Evolutionary conservation across 37 sponge, comb jelly and placozoan genomes (phyloP), one percentile per base, ranked within the genome.

Genomic region (Chondrilla cf. caribensis): DNA sequence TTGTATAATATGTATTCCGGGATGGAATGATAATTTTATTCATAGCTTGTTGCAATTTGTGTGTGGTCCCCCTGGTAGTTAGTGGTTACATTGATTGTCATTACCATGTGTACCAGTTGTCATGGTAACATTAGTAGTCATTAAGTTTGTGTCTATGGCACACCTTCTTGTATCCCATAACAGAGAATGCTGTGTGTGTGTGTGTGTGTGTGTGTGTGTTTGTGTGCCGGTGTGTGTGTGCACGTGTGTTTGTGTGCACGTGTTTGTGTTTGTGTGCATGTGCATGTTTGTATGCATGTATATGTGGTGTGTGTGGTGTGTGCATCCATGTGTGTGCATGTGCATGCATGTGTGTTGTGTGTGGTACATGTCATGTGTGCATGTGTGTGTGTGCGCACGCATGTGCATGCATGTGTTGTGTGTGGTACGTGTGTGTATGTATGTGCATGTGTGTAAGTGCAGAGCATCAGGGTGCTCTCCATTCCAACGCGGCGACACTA

Each of bases 251-350:
- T 76, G 62, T 58, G 55, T 77, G 60, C 59, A 39, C 76, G 78
- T 35, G 62, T 76, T 60, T 77, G 78, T 84, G 78, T 77, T 39
- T 77, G 60, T 73, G 77, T 71, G 84, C 32, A 77, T 83, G 84
- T 54, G 84, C 72, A 77, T 58, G 84, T 73, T 75, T 58, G 77
- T 58, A 60, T 73, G 77, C 54, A 77, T 54, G 84, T 77, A 65
- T 60, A 60, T 77, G 60, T 22, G 39, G 54, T 44, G 79, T 79
- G 79, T 17, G 79, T 58, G 78, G 54, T 33, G 54, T 25, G 66
- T 28, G 70, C 14, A 66, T 36, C 42, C 40, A 43, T 39, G 65
- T 36, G 65, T 31, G 79, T 31, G 67, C 24, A 58, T 21, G 85
- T 78, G 79, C 11, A 44, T 37, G 66, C 15, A 79, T 78, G 85